phyloP scores from a whole-genome alignment of 1,140 invertebrate species.

The Bilobella aurantiaca region DNA sequence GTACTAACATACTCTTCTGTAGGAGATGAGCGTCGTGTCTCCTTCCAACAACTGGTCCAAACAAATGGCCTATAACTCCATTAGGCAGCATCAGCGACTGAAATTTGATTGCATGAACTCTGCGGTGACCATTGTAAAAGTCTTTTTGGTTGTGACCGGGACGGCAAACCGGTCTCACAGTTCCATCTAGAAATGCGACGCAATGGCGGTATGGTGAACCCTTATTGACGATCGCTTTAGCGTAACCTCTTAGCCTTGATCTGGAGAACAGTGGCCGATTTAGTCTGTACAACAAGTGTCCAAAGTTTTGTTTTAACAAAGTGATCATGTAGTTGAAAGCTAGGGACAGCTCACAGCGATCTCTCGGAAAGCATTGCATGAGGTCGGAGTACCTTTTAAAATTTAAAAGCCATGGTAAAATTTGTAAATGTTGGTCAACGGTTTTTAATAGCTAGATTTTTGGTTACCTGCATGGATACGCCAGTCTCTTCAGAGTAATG shows the following conservation, averaged over 20 bases:
- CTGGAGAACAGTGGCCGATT: neutral
- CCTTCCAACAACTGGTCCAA: slow-evolving; percentile 11
- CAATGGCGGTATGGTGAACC: neutral
- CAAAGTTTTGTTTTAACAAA: neutral
- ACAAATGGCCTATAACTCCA: slow-evolving; percentile 12
- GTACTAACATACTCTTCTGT: neutral
- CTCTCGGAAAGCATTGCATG: neutral
- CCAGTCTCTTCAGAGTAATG: neutral
- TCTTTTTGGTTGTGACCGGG: slow-evolving; percentile 3
- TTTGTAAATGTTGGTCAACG: neutral
- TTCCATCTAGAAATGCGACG: slow-evolving; percentile 11
- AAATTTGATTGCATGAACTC: slow-evolving; percentile 15
- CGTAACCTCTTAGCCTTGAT: neutral
- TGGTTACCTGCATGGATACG: neutral
- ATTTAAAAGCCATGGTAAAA: neutral
- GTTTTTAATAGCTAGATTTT: neutral
- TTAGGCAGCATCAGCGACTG: slow-evolving; percentile 6
- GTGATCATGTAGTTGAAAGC: neutral
- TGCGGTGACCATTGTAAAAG: slow-evolving; percentile 14
- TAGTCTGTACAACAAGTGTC: neutral
- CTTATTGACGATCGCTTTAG: neutral
- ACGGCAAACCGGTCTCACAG: neutral
- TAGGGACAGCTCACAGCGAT: neutral
- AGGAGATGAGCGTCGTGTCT: slow-evolving; percentile 11
- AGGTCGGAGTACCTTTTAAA: neutral